Base-by-base conservation (phyloP, 2,113 vertebrate species). In the Dascyllus trimaculatus region DNA sequence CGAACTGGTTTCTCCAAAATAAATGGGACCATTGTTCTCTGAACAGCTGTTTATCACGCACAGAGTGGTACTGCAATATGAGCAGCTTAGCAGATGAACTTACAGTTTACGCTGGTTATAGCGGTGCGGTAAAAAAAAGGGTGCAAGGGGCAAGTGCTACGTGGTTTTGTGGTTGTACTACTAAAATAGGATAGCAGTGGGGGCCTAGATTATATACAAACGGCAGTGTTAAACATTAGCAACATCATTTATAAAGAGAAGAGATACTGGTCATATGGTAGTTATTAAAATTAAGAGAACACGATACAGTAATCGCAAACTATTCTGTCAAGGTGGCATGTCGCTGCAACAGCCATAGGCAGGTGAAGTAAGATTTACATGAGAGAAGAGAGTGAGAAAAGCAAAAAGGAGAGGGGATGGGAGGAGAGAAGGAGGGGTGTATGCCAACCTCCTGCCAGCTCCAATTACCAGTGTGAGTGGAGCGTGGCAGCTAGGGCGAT, bases 391-490 rank as follows among this genome's bases (percentile, higher is more conserved):
- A 51, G 65, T 43, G 51, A 22, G 49, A 71, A 61, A 66, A 45
- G 52, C 35, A 51, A 58, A 85, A 82, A 60, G 79, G 35, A 57
- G 70, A 84, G 26, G 11, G 32, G 71, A 56, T 62, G 13, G 78
- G 76, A 83, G 89, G 85, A 76, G 75, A 76, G 68, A 64, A 78
- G 79, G 81, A 78, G 87, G 92, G 82, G 64, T 87, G 61, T 82
- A 86, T 92, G 92, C 89, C 93, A 94, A 91, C 87, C 78, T 89
- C 91, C 92, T 92, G 93, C 92, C 91, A 93, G 74, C 81, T 92
- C 86, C 92, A 94, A 95, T 94, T 90, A 94, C 90, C 80, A 89
- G 86, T 90, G 88, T 90, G 91, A 90, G 91, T 85, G 92, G 89
- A 92, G 90, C 89, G 76, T 89, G 87, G 75, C 90, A 90, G 67